Evolutionary conservation across 2,888 invertebrate species (phyloP), one percentile per base, ranked within the genome.

Genomic region (Ecliptopera silaceata): DNA sequence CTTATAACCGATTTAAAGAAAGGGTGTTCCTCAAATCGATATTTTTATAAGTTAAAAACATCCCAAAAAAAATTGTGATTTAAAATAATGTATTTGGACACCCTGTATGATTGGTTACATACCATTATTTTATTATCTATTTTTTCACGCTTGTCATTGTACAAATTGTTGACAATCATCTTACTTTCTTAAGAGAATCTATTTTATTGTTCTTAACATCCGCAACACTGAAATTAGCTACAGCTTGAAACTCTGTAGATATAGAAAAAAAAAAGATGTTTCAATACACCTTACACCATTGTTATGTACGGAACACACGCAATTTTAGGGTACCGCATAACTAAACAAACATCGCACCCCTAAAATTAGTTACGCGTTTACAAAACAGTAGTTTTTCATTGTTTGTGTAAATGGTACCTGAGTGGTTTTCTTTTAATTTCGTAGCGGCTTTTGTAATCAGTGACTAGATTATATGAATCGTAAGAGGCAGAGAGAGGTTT

Each of bases 201-300:
- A 42, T 42, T 8, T 26, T 26, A 15, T 22, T 34, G 10, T 12
- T 11, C 15, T 15, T 12, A 12, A 26, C 44, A 52, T 53, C 49
- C 46, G 41, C 31, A 48, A 42, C 26, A 44, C 60, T 63, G 32
- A 44, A 61, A 69, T 70, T 65, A 41, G 71, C 68, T 68, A 69
- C 65, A 61, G 70, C 61, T 68, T 66, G 0, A 22, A 15, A 11
- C 0, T 6, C 5, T 22, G 4, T 29, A 43, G 15, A n/a, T n/a
- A n/a, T n/a, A n/a, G n/a, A n/a, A n/a, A n/a, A n/a, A n/a, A n/a
- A n/a, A n/a, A n/a, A n/a, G n/a, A 26, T 8, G 26, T 11, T 42
- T 4, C 13, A 41, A 41, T 20, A 22, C 5, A 6, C 18, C 18
- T 18, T 38, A 20, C 22, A 58, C 13, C 54, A 39, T 42, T 54